Percentiles rank a stretch among this genome's conserved stretches.
phyloP scores from a whole-genome alignment of 2,888 invertebrate genomes.

The Cenopis cana region DNA sequence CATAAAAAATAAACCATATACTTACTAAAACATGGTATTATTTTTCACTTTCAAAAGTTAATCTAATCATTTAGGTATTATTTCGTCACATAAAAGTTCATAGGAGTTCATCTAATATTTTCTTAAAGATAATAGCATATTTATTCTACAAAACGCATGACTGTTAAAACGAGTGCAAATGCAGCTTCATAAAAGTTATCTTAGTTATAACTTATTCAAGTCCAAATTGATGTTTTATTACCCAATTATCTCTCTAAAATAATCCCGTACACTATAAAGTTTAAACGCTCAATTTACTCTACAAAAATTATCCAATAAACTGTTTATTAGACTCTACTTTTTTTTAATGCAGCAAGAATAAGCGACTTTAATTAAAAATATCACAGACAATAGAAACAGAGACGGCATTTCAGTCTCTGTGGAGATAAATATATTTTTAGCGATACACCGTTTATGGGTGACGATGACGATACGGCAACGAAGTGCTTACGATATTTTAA shows the following conservation, averaged over 20 bases:
- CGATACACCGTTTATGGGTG: neutral
- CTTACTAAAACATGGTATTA: too few species aligned
- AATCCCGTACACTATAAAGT: constrained; percentile 2
- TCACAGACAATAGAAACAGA: neutral
- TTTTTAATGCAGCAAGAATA: neutral
- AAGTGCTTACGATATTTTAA: neutral
- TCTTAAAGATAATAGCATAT: neutral
- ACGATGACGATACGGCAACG: neutral
- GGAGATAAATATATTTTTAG: neutral
- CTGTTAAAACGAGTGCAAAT: neutral
- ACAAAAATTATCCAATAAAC: constrained; percentile 2
- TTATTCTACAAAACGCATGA: constrained; percentile 1
- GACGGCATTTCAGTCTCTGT: neutral
- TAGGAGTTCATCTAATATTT: neutral
- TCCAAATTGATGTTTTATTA: constrained; percentile 4
- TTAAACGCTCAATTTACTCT: neutral
- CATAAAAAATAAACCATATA: too few species aligned
- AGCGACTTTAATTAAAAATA: constrained; percentile 8
- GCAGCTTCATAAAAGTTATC: constrained; percentile 1
- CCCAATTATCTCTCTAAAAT: constrained; percentile 1
- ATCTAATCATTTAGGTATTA: too few species aligned
- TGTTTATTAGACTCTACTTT: neutral
- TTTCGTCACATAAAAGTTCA: too few species aligned
- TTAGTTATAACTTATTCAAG: constrained; percentile 1
- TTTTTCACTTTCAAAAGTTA: too few species aligned